A percentile compares a stretch with the other conserved stretches of the same genome.
Evolutionary conservation across 2,113 vertebrate genomes (phyloP).

Genomic region (Barnardius zonarius): DNA sequence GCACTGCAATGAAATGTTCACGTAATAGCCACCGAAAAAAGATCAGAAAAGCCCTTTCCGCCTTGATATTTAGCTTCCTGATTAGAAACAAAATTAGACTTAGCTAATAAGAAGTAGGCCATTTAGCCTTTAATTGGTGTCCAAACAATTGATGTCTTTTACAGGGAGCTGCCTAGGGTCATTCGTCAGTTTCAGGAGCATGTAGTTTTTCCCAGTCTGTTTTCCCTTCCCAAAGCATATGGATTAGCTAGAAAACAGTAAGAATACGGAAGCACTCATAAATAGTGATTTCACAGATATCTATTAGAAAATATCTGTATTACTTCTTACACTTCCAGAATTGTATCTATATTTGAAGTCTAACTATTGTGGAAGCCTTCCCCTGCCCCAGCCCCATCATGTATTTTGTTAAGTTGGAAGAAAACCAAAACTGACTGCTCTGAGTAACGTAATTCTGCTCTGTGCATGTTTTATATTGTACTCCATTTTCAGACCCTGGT

Average conservation of each 20-base stretch:
- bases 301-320: neutral
- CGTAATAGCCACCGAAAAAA: neutral
- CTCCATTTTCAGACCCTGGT: neutral
- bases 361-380: neutral
- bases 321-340: neutral
- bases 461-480: neutral
- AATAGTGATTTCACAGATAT: accelerated
- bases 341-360: neutral
- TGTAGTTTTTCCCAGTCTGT: neutral
- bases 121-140: conserved; percentile 11
- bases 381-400: neutral
- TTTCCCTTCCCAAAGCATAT: neutral
- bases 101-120: conserved; percentile 13
- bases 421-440: neutral
- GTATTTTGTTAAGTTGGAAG: neutral
- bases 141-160: conserved; percentile 27
- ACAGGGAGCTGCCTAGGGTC: neutral
- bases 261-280: neutral
- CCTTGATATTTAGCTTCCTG: conserved; percentile 5
- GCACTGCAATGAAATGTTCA: neutral
- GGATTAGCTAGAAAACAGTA: neutral
- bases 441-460: neutral
- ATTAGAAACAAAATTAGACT: conserved; percentile 20
- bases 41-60: neutral
- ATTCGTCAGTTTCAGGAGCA: neutral